Base-by-base conservation (phyloP, 2,888 invertebrate species). In the Ypsolopha sequella region DNA sequence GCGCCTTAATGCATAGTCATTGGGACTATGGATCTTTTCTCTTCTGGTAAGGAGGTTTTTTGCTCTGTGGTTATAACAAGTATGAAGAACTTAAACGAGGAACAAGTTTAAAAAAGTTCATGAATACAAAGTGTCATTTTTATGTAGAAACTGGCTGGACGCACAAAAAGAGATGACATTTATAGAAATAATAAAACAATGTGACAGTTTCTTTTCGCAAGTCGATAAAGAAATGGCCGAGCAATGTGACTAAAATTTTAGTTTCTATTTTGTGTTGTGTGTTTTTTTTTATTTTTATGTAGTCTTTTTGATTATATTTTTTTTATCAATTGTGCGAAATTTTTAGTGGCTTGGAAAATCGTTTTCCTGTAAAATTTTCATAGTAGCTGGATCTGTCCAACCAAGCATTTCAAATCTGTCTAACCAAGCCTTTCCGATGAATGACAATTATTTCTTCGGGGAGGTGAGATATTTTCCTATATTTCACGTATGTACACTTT, bases 231-330 rank as follows among this genome's bases (percentile, higher is more conserved):
- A 73, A 72, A 80, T 80, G 78, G 74, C 72, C 68, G 65, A 75
- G 84, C 70, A 66, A 85, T 86, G 85, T 86, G 80, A 86, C 74
- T 78, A 68, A 84, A 82, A 80, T 80, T 82, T 77, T 78, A 72
- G 80, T 82, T 73, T 64, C 57, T 71, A 64, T 79, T 84, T 81
- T 84, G 82, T 86, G 84, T 85, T 81, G 76, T 85, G 81, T 85
- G 82, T 86, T 81, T 81, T 77, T 69, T 74, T 49, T 35, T 47
- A 72, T 74, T 79, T 76, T 71, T 80, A 84, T 85, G 84, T 84
- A 84, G 80, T 81, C 73, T 79, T 80, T 73, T 70, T 73, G 63
- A 69, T 69, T 74, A 73, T 56, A 69, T 70, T 66, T 69, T 73
- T 73, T 68, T 70, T 75, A 24, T 24, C 24, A 24, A 4, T 24